Evolutionary conservation across 2,113 vertebrate genomes (phyloP), one percentile per base, ranked within the genome.

Genomic region (Ovibos moschatus): DNA sequence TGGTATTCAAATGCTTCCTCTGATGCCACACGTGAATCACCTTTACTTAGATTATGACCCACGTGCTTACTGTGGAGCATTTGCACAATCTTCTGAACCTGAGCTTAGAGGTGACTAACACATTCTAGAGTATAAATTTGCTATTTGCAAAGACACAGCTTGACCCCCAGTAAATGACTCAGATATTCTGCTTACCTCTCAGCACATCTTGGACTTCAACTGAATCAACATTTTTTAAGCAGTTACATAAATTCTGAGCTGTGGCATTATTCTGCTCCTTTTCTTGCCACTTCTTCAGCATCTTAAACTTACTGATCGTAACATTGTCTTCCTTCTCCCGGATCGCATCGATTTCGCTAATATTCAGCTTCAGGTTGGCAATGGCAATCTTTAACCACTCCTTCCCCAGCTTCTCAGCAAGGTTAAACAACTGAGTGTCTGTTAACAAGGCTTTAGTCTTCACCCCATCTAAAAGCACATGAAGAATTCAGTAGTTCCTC

Each of bases 361-460:
- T 98, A 81, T 97, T 98, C 97, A 99, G 67, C 82, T 98, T 98
- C 1, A 99, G 98, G 11, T 97, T 99, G 50, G 91, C 62, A 90
- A 99, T 99, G 93, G 98, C 99, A 7, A 99, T 97, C 86, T 99
- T 98, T 91, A 99, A 98, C 99, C 99, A 99, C 88, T 99, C 98
- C 85, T 98, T 98, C 23, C 99, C 99, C 36, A 99, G 98, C 27
- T 93, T 96, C 96, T 97, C 98, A 45, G 99, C 99, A 0, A 99
- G 93, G 45, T 28, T 88, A 97, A 99, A 98, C 83, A 99, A 98
- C 98, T 99, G 98, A 16, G 98, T 95, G 47, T 99, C 99, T 0
- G 99, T 99, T 82, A 99, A 92, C 9, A 97, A 83, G 9, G 12
- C 67, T 36, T 7, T 96, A 0, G 74, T 3, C 93, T 97, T 97